Conservation (phyloP, 1,140 invertebrate species). For the Aricia agestis region DNA sequence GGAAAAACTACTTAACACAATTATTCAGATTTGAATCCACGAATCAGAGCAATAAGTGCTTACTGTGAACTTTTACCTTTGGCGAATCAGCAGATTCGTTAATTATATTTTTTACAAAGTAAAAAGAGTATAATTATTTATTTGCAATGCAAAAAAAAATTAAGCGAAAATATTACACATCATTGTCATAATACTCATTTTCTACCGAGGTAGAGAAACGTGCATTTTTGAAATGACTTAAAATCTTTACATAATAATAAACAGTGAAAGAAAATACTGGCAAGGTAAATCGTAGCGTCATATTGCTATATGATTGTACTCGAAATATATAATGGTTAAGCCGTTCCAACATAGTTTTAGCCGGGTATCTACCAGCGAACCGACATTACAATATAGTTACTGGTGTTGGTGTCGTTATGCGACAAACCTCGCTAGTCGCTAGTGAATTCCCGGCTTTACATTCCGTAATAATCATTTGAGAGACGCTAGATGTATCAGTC, state of each 20-base stretch:
- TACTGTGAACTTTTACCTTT: background rate
- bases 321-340: background rate
- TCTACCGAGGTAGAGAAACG: too few relatives aligned
- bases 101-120: too few relatives aligned
- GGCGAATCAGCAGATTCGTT: too few relatives aligned
- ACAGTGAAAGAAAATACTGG: background rate
- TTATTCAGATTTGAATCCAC: background rate
- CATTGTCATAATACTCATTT: too few relatives aligned
- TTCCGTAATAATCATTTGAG: constrained; percentile 2
- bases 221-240: too few relatives aligned
- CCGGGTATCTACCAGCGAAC: background rate
- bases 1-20: background rate
- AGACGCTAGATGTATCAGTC: constrained; percentile 40
- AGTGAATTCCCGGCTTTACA: background rate
- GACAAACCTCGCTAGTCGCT: background rate
- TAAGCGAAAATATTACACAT: too few relatives aligned
- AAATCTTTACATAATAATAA: too few relatives aligned
- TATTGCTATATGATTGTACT: background rate
- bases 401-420: background rate
- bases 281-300: background rate
- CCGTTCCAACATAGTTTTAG: background rate
- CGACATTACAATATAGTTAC: background rate
- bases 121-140: too few relatives aligned
- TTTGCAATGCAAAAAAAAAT: too few relatives aligned
- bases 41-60: background rate